Percentiles rank a stretch among this genome's conserved stretches.
Evolutionary conservation across 2,888 invertebrate species (phyloP).

Genomic region (Falcaria lacertinaria): DNA sequence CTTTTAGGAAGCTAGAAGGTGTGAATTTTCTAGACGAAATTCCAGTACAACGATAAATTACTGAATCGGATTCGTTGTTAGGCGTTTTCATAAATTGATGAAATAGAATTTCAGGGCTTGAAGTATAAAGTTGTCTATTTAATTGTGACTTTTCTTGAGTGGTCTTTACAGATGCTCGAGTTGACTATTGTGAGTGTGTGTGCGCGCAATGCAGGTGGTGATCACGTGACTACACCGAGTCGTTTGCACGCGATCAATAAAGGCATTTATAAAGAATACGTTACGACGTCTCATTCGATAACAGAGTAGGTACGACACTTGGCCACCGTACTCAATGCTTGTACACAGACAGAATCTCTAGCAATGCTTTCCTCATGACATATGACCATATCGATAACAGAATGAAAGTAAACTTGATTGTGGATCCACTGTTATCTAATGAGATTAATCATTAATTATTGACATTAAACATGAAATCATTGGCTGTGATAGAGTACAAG

Average conservation of each 20-base stretch:
- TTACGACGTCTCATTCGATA: conserved; percentile 33
- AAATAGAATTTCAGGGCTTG: no score
- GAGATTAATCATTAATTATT: background rate
- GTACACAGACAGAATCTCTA: conserved; percentile 19
- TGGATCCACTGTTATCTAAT: background rate
- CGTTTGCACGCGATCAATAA: conserved; percentile 47
- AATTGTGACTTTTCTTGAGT: no score
- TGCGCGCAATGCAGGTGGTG: background rate
- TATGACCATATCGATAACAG: conserved; percentile 24
- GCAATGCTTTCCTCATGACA: conserved; percentile 18
- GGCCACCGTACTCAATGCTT: conserved; percentile 21
- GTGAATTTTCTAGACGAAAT: no score
- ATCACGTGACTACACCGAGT: conserved; percentile 9
- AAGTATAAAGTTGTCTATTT: no score
- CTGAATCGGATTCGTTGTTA: no score
- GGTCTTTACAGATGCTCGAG: no score
- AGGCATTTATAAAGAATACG: conserved; percentile 44
- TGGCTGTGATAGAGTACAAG: background rate
- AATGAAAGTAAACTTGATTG: conserved; percentile 31
- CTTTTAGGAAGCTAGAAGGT: no score
- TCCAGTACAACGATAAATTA: no score
- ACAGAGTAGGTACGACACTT: conserved; percentile 9
- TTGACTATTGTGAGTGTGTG: background rate
- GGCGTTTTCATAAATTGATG: no score
- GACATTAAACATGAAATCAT: background rate